Evolutionary conservation across 2,888 invertebrate species (phyloP).

Genomic region (Zonitis immaculata): DNA sequence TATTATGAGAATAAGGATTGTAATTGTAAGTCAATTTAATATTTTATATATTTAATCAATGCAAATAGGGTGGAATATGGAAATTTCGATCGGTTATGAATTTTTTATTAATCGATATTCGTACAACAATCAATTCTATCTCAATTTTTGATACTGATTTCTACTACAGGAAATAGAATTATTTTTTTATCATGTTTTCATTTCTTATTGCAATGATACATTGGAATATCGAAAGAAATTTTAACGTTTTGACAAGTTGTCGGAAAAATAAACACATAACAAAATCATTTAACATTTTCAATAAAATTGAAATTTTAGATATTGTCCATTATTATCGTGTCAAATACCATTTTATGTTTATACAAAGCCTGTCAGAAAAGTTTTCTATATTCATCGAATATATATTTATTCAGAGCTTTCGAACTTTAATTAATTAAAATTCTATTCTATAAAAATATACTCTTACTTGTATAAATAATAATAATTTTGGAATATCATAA

Average conservation of each 20-base stretch:
- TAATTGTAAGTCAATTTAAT: not conserved
- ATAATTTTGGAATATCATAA: too few species aligned
- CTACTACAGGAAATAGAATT: too few species aligned
- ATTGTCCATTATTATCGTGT: not conserved
- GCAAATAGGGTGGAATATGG: not conserved
- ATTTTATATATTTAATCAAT: not conserved
- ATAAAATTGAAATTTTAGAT: not conserved
- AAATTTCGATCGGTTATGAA: not conserved
- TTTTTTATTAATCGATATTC: not conserved
- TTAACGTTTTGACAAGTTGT: not conserved
- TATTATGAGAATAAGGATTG: too few species aligned
- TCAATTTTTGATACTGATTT: too few species aligned
- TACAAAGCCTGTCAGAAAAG: not conserved
- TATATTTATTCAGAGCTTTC: not conserved
- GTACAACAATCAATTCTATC: not conserved
- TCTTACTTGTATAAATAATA: too few species aligned
- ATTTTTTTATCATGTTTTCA: too few species aligned
- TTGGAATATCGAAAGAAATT: not conserved
- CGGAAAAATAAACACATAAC: not conserved
- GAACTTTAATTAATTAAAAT: too few species aligned
- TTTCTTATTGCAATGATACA: too few species aligned
- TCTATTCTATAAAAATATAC: too few species aligned
- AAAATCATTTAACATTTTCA: not conserved
- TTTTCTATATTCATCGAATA: not conserved
- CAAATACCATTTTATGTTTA: not conserved